Base-by-base conservation (phyloP, 2,888 invertebrate genomes). In the Cheilosia pagana region DNA sequence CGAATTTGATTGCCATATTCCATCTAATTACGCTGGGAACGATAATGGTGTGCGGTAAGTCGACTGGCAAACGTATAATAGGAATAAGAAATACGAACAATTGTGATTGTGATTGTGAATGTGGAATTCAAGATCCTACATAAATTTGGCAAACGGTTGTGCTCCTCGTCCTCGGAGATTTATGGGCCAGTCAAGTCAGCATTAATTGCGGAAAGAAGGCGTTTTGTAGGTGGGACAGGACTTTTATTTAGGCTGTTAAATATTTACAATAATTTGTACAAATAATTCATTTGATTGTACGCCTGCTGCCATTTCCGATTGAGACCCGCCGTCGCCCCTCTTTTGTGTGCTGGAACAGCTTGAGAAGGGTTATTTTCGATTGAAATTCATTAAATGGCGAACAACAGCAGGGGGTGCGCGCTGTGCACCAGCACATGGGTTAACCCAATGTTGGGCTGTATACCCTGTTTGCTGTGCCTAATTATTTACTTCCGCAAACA, bases 181-280 rank as follows among this genome's bases (percentile, higher is more conserved):
- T 74, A 83, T 83, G 74, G 62, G 39, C 39, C 68, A 78, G 74
- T 83, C 68, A 70, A 74, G 72, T 83, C 68, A 55, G 55, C 31
- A 74, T 72, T 83, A 83, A 78, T 83, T 83, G 78, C 68, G 35
- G 39, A 74, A 74, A 28, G 52, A 74, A 78, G 50, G 35, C 35
- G 35, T 35, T 35, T 10, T 35, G 35, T 35, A 35, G 35, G 43
- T 43, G 67, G 39, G 23, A 41, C 48, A 70, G 55, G 68, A 70
- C 77, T 77, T 62, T 77, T 62, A 77, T 68, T 77, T 70, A 23
- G 68, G 41, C 77, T 77, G 77, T 70, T 75, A 79, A 79, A 83
- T 83, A 79, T 83, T 83, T 79, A 79, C 83, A 83, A 79, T 75
- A 70, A 83, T 79, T 83, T 75, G 74, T 65, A 53, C 63, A 83